Conservation (phyloP, 2,113 vertebrate species). For the Opisthocomus hoazin region DNA sequence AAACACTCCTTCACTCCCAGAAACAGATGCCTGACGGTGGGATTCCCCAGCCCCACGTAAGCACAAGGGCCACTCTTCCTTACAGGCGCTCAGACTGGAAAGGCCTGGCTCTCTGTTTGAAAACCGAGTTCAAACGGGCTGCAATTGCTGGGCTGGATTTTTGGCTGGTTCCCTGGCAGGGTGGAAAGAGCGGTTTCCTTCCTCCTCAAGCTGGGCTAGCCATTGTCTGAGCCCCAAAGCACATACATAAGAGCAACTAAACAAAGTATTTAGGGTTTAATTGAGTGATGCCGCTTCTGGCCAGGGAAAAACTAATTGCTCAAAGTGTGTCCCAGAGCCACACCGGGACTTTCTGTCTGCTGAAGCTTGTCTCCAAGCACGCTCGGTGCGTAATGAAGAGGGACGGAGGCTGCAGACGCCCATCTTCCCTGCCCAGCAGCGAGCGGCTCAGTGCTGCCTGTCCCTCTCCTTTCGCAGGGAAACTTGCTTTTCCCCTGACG, state of each 20-base stretch:
- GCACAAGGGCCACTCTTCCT: not conserved
- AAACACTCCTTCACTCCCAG: not conserved
- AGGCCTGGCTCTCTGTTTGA: not conserved
- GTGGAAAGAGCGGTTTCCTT: conserved; percentile 45
- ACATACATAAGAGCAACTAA: not conserved
- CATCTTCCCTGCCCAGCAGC: not conserved
- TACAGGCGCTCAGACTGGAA: not conserved
- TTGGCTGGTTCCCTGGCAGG: not conserved
- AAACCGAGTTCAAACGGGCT: not conserved
- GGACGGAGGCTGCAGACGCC: not conserved
- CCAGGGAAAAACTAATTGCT: not conserved
- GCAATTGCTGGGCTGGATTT: conserved; percentile 10
- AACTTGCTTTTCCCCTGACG: not conserved
- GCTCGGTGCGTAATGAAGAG: not conserved
- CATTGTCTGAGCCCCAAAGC: conserved; percentile 33
- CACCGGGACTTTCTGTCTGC: not conserved
- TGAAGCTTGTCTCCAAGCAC: not conserved
- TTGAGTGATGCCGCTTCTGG: not conserved
- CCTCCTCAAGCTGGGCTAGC: not conserved
- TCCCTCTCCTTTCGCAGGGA: not conserved
- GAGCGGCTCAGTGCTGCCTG: not conserved
- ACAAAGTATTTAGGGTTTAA: conserved; percentile 26
- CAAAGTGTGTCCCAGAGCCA: not conserved
- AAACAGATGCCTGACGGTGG: not conserved
- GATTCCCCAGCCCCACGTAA: not conserved